A percentile compares a stretch with the other conserved stretches of the same genome.
Evolutionary conservation across 2,797 vertebrate genomes (phyloP).

Genomic region (Rallus crepitans): DNA sequence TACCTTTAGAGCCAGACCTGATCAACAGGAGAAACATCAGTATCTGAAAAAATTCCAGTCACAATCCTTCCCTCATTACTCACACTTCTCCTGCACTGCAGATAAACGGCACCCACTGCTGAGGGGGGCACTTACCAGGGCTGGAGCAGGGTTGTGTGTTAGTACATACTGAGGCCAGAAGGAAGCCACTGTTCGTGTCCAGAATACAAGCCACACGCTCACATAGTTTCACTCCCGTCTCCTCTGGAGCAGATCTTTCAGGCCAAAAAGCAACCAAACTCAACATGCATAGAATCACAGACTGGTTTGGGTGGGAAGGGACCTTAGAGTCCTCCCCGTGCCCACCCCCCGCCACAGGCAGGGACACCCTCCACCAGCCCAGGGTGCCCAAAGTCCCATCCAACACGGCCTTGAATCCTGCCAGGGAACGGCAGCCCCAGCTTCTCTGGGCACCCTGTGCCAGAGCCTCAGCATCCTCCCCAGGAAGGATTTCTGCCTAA

Average conservation of each 20-base stretch:
- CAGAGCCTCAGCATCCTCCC: too few species aligned
- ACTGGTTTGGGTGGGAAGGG: too few species aligned
- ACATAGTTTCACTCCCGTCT: neutral
- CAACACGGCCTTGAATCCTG: too few species aligned
- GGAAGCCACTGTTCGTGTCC: neutral
- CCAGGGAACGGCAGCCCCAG: too few species aligned
- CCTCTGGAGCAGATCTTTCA: neutral
- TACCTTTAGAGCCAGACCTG: neutral
- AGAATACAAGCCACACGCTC: neutral
- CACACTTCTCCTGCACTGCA: neutral
- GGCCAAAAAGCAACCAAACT: rapidly evolving
- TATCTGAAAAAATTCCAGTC: neutral
- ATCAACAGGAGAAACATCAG: neutral
- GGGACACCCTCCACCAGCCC: too few species aligned
- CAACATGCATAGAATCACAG: too few species aligned
- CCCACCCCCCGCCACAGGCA: too few species aligned
- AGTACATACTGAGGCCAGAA: neutral
- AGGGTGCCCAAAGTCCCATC: too few species aligned
- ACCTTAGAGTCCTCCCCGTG: too few species aligned
- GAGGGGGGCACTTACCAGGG: neutral
- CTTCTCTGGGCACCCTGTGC: too few species aligned
- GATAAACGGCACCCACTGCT: neutral
- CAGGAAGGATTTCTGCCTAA: too few species aligned
- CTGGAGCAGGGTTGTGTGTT: neutral
- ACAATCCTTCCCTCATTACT: neutral